Evolutionary conservation across 2,888 invertebrate species (phyloP).

Genomic region (Suillia variegata): DNA sequence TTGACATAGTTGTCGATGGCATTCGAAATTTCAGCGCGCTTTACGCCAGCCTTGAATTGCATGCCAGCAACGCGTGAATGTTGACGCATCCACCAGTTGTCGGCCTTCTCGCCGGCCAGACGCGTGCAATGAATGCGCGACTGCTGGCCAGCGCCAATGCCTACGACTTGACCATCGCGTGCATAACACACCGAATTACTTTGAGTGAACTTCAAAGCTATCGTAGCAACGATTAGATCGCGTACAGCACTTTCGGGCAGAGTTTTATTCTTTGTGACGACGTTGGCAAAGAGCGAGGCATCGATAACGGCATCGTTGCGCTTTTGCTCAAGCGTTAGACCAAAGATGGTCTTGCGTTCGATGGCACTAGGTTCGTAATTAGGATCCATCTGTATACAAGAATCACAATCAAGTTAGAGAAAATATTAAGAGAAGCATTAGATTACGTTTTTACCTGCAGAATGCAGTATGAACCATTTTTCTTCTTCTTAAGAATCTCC

Average conservation of each 20-base stretch:
- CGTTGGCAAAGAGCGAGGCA: slow-evolving; percentile 75
- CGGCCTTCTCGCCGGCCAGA: slow-evolving; percentile 95
- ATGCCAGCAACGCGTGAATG: slow-evolving; percentile 84
- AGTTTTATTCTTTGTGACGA: slow-evolving; percentile 74
- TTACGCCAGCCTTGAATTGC: slow-evolving; percentile 84
- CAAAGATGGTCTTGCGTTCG: slow-evolving; percentile 85
- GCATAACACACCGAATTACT: slow-evolving; percentile 99
- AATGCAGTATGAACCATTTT: slow-evolving; percentile 89
- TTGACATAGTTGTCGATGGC: slow-evolving; percentile 94
- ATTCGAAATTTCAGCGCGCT: slow-evolving; percentile 92
- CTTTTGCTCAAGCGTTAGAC: slow-evolving; percentile 83
- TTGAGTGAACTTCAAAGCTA: slow-evolving; percentile 96
- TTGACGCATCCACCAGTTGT: slow-evolving; percentile 96
- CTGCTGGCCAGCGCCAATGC: slow-evolving; percentile 99
- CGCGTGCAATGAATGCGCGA: slow-evolving; percentile 98
- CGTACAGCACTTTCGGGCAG: slow-evolving; percentile 78
- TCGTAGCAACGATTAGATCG: slow-evolving; percentile 93
- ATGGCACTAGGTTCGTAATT: slow-evolving; percentile 78
- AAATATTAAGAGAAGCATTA: not conserved
- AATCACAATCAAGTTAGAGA: slow-evolving; percentile 7
- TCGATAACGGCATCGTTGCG: slow-evolving; percentile 88
- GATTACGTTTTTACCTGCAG: slow-evolving; percentile 77
- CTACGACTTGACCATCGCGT: slow-evolving; percentile 81
- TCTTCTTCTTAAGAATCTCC: slow-evolving; percentile 89
- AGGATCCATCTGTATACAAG: slow-evolving; percentile 79